A percentile compares a stretch with the other conserved stretches of the same genome.
These are phyloP conservation scores for Bagarius yarrelli DNA, from an alignment of 2,113 vertebrate genomes.

Conservation along the genomic window DNA sequence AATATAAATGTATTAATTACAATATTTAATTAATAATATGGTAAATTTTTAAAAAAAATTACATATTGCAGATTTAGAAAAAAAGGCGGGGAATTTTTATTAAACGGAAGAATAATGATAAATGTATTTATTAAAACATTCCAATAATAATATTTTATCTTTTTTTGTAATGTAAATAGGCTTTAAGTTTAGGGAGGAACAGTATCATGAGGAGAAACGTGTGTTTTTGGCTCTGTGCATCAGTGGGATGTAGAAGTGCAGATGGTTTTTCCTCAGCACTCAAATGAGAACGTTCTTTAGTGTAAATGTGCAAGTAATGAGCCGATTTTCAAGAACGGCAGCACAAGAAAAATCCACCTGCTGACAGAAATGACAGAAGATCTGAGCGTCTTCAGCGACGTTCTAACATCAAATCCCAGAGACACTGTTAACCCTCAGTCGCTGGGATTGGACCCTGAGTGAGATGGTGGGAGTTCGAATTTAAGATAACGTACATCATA, in stretches of 20 bases:
- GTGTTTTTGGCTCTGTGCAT: not conserved
- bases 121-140: not conserved
- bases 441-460: not conserved
- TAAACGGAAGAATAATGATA: no score
- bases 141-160: not conserved
- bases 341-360: conserved; percentile 15
- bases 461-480: not conserved
- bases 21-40: no score
- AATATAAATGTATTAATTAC: no score
- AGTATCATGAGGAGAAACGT: no score
- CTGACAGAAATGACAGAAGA: not conserved
- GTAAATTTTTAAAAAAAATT: no score
- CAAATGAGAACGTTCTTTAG: conserved; percentile 16
- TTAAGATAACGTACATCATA: no score
- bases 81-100: no score
- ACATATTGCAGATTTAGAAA: no score
- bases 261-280: not conserved
- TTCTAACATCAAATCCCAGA: not conserved
- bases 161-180: not conserved
- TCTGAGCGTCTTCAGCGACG: not conserved
- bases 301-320: conserved; percentile 20
- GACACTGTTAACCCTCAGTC: not conserved
- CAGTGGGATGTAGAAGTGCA: not conserved
- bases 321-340: not conserved
- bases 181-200: not conserved